Base-by-base conservation (phyloP, 2,888 invertebrate genomes). In the Cylloceria caligata region DNA sequence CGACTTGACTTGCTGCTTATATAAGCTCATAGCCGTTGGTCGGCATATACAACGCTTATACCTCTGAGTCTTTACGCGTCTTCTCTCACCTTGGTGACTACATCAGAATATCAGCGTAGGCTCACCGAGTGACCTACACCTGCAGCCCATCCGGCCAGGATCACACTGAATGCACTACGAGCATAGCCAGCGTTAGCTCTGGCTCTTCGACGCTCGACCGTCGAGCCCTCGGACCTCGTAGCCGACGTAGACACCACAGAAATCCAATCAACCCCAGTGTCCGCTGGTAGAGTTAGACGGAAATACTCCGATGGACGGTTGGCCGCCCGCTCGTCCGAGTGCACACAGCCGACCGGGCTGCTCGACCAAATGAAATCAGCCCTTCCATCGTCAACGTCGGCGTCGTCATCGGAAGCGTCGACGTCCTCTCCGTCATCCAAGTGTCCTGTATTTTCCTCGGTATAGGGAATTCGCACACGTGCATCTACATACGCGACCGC, bases 221-320 rank as follows among this genome's bases (percentile, higher is more conserved):
- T 55, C 45, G 60, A 67, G 49, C 55, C 64, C 45, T 74, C 45
- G 60, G 69, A 68, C 45, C 73, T 65, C 27, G 62, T 55, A 60
- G 39, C 45, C 62, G 36, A 21, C 27, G 72, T 69, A 68, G 79
- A 72, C 71, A 73, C 73, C 78, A 27, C 79, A 75, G 81, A 82
- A 83, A 81, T 86, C 72, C 83, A 86, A 84, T 86, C 83, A 85
- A 78, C 78, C 78, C 60, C 85, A 75, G 77, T 57, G 73, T 74
- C 52, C 77, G 39, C 24, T n/a, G 39, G 65, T 64, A 47, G 75
- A 42, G 62, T 55, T 19, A 52, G 62, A 49, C 34, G 71, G 57
- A 72, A 60, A 67, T 76, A 64, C 68, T 74, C 30, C 36, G 55
- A 67, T 67, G 49, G 21, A 19, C 24, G 75, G 57, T 71, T 49